Evolutionary conservation across 2,797 vertebrate genomes (phyloP).

Genomic region (Labroides dimidiatus): DNA sequence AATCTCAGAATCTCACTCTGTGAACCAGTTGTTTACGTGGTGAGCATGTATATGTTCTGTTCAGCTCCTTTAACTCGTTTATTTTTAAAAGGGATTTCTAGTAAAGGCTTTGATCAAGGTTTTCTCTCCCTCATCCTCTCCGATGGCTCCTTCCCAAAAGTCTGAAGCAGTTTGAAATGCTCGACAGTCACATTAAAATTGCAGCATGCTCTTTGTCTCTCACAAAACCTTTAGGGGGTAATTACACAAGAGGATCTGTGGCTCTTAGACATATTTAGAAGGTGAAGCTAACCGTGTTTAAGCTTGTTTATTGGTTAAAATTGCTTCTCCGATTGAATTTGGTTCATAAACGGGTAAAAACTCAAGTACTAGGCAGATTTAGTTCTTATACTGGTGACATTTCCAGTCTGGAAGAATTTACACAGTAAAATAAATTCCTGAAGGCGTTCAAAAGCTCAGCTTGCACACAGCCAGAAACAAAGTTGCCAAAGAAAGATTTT

Average conservation of each 20-base stretch:
- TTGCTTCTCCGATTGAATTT: neutral
- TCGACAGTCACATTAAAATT: neutral
- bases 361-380: neutral
- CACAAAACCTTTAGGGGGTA: neutral
- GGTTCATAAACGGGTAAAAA: neutral
- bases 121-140: conserved; percentile 10
- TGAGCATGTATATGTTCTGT: conserved; percentile 18
- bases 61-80: conserved; percentile 54
- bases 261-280: neutral
- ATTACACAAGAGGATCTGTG: neutral
- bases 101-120: conserved; percentile 47
- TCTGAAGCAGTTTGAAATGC: conserved; percentile 32
- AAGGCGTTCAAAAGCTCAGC: too few relatives aligned
- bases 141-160: conserved; percentile 39
- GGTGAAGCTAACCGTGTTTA: neutral
- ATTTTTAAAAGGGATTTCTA: conserved; percentile 63
- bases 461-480: too few relatives aligned
- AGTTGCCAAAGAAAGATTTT: too few relatives aligned
- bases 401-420: neutral
- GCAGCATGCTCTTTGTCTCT: neutral
- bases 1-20: conserved; percentile 70
- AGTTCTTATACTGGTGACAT: neutral
- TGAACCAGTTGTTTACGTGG: conserved; percentile 16
- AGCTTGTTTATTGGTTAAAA: too few relatives aligned
- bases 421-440: too few relatives aligned